Evolutionary conservation across 2,888 invertebrate genomes (phyloP).

Genomic region (Metellina segmentata): DNA sequence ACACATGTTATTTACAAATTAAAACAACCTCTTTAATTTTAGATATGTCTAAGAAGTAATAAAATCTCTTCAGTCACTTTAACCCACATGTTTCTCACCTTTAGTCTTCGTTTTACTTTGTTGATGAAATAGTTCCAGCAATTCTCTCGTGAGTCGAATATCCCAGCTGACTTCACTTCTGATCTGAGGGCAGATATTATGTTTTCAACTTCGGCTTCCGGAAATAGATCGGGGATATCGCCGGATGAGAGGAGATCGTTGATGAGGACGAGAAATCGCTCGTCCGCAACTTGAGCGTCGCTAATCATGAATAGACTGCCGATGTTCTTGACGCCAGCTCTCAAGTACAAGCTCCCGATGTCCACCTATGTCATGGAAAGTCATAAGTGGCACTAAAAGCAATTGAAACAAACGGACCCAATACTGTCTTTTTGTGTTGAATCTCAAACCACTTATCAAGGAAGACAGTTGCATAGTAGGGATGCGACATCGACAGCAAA

Average conservation of each 20-base stretch:
- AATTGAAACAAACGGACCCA: no score
- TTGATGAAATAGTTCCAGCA: slow-evolving; percentile 99
- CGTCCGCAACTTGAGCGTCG: slow-evolving; percentile 97
- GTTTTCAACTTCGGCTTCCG: slow-evolving; percentile 97
- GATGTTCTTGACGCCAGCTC: slow-evolving; percentile 95
- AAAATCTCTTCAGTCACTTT: no score
- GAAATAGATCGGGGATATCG: slow-evolving; percentile 96
- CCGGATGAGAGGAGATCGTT: slow-evolving; percentile 97
- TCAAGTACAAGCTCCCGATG: slow-evolving; percentile 91
- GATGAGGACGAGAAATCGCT: slow-evolving; percentile 95
- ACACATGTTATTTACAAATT: no score
- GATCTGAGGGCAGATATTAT: slow-evolving; percentile 89
- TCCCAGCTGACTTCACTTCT: slow-evolving; percentile 90
- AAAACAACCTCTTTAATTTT: no score
- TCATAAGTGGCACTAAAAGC: no score
- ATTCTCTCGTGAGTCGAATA: slow-evolving; percentile 95
- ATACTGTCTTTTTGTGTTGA: no score
- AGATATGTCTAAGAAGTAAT: no score
- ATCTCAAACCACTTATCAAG: no score
- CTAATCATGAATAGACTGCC: slow-evolving; percentile 98
- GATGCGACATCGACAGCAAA: no score
- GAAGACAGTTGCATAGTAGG: no score
- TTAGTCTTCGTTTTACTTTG: slow-evolving; percentile 89
- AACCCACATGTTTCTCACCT: slow-evolving; percentile 79
- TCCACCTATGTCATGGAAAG: slow-evolving; percentile 84